Base-by-base conservation (phyloP, 1,140 invertebrate species). In the Calycopis cecrops region DNA sequence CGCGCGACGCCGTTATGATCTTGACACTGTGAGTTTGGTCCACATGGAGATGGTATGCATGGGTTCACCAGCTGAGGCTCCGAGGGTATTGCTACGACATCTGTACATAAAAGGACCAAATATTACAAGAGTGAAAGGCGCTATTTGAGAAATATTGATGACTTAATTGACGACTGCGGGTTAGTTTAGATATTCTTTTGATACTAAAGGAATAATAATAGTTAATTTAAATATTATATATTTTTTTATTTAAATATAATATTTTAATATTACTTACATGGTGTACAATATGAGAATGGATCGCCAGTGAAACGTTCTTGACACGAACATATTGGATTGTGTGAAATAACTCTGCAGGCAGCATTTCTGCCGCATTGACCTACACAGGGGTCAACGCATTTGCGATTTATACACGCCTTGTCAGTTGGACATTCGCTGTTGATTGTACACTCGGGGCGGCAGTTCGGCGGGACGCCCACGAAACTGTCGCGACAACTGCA, bases 281-380 rank as follows among this genome's bases (percentile, higher is more conserved):
- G 17, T n/a, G 11, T 28, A 17, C 35, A 52, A 37, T n/a, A 35
- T 17, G 33, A 14, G 28, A 50, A 50, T 12, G 84, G 80, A 74
- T 87, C 81, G 14, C 94, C 94, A 14, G 91, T 93, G 66, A 90
- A 94, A 47, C 91, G 90, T 40, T 90, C 80, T 8, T 88, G 81
- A 73, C 94, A 96, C 52, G 90, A 91, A 71, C 94, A 96, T 40
- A 91, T 90, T 4, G 94, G 93, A 50, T 92, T 81, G 70, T 95
- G 94, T 63, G 92, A 92, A 7, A 94, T 89, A 1, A 94, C 93
- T 81, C 92, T 90, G 61, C 94, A 95, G 49, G 91, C 88, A 11
- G 94, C 92, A 79, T 95, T 94, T 16, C 82, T 80, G n/a, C 93
- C 94, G 74, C 94, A 95, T 61, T 91, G 91, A 56, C 91, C 92